A percentile compares a stretch with the other conserved stretches of the same genome.
phyloP scores from a whole-genome alignment of 2,797 vertebrate genomes.

The Sebastes miniatus region DNA sequence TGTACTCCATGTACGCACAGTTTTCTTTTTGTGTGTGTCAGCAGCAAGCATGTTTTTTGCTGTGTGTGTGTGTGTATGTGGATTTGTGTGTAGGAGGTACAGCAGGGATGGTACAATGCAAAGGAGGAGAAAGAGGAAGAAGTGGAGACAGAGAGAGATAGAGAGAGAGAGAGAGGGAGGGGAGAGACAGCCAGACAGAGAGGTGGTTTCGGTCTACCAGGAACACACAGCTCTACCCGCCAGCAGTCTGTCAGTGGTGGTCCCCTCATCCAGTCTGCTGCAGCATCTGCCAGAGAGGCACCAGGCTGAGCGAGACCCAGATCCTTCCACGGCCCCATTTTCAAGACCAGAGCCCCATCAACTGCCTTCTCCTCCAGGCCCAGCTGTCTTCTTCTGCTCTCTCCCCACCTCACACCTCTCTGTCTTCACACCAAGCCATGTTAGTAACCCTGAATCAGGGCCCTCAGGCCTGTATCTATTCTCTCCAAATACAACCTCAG shows the following conservation, averaged over 20 bases:
- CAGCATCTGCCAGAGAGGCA: slow-evolving; percentile 89
- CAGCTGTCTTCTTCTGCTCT: slow-evolving; percentile 56
- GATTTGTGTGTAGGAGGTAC: slow-evolving; percentile 54
- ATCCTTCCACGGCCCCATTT: slow-evolving; percentile 57
- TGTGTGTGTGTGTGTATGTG: slow-evolving; percentile 30
- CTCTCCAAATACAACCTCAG: slow-evolving; percentile 33
- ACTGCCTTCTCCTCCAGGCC: slow-evolving; percentile 63
- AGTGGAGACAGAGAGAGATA: slow-evolving; percentile 42
- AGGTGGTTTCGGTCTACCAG: slow-evolving; percentile 74
- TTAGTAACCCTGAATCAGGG: slow-evolving; percentile 52
- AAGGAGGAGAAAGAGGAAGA: slow-evolving; percentile 53
- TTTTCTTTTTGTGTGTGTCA: slow-evolving; percentile 60
- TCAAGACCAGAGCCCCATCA: slow-evolving; percentile 63
- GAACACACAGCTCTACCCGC: slow-evolving; percentile 70
- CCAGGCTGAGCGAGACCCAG: slow-evolving; percentile 70
- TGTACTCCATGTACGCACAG: slow-evolving; percentile 37
- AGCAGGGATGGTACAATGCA: slow-evolving; percentile 46
- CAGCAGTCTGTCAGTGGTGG: slow-evolving; percentile 82
- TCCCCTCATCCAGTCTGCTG: slow-evolving; percentile 82
- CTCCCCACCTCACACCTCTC: slow-evolving; percentile 36
- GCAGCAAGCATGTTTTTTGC: slow-evolving; percentile 62
- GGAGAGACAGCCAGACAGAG: slow-evolving; percentile 63
- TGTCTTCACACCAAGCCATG: slow-evolving; percentile 59
- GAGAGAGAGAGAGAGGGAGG: slow-evolving; percentile 41
- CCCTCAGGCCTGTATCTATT: slow-evolving; percentile 52